Evolutionary conservation across 2,888 invertebrate genomes (phyloP).

Genomic region (Tanytarsus gracilentus): DNA sequence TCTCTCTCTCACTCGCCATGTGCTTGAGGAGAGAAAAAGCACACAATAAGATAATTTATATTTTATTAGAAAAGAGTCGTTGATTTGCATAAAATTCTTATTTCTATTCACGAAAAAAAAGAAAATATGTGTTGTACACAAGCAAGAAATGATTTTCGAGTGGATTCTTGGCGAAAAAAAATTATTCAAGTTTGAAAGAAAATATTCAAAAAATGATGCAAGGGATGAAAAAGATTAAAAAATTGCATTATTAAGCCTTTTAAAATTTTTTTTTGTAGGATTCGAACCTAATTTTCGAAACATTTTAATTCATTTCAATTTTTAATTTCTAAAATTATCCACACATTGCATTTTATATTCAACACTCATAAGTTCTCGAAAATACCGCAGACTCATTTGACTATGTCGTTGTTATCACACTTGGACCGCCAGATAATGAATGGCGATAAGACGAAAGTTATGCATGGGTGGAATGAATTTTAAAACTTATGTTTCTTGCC

Average conservation of each 20-base stretch:
- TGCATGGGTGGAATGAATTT: neutral
- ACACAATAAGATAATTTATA: constrained; percentile 23
- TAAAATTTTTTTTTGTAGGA: no score
- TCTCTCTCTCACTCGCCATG: neutral
- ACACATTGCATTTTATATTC: neutral
- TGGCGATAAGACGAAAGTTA: neutral
- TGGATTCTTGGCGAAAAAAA: neutral
- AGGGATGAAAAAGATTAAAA: no score
- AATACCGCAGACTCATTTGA: neutral
- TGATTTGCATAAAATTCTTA: constrained; percentile 26
- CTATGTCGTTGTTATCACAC: constrained; percentile 17
- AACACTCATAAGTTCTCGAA: neutral
- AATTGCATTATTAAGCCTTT: no score
- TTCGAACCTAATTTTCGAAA: no score
- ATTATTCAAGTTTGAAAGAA: no score
- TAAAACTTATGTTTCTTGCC: no score
- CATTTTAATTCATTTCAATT: no score
- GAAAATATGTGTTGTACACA: neutral
- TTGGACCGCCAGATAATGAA: neutral
- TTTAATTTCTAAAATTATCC: no score
- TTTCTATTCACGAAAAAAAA: constrained; percentile 23
- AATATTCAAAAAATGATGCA: no score
- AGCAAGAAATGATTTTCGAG: neutral
- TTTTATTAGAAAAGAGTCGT: constrained; percentile 8
- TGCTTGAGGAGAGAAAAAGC: neutral